These are phyloP conservation scores for Chrysochloris asiatica DNA, from an alignment of 2,113 vertebrate genomes.

Conservation along the genomic window DNA sequence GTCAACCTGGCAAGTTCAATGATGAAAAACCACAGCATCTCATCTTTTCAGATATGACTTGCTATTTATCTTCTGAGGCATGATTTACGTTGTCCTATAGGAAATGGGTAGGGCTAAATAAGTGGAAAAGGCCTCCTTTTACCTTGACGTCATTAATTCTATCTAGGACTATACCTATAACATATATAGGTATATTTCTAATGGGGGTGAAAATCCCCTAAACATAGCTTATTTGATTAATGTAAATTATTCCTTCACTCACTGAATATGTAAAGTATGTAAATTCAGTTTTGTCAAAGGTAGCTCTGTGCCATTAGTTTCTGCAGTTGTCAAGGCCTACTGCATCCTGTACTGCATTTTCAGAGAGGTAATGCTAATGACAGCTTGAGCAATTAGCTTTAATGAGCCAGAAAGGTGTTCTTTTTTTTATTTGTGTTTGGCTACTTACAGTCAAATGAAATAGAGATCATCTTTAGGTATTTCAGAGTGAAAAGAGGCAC, in stretches of 20 bases:
- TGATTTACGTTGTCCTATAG: conserved; percentile 68
- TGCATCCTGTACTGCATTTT: conserved; percentile 59
- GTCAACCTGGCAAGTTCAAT: conserved; percentile 73
- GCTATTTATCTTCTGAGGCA: conserved; percentile 73
- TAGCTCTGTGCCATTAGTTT: conserved; percentile 51
- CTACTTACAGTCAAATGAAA: conserved; percentile 65
- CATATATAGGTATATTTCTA: conserved; percentile 6
- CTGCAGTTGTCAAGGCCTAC: conserved; percentile 37
- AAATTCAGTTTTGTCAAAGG: conserved; percentile 57
- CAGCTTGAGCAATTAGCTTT: conserved; percentile 61
- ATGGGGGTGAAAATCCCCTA: neutral
- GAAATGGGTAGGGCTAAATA: conserved; percentile 49
- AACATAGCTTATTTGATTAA: conserved; percentile 52
- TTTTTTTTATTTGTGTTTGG: conserved; percentile 49
- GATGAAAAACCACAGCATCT: conserved; percentile 74
- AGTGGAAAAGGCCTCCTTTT: conserved; percentile 46
- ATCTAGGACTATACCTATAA: neutral
- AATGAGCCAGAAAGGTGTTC: conserved; percentile 42
- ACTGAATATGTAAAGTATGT: conserved; percentile 60
- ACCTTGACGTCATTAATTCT: conserved; percentile 7
- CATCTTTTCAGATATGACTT: conserved; percentile 78
- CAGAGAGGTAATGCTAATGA: conserved; percentile 47
- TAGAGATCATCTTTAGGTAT: conserved; percentile 54
- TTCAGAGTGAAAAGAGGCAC: conserved; percentile 45
- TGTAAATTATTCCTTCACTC: conserved; percentile 52